A percentile compares a stretch with the other conserved stretches of the same genome.
These are phyloP conservation scores for Diuraphis noxia DNA, from an alignment of 1,140 invertebrate species.

Conservation along the genomic window DNA sequence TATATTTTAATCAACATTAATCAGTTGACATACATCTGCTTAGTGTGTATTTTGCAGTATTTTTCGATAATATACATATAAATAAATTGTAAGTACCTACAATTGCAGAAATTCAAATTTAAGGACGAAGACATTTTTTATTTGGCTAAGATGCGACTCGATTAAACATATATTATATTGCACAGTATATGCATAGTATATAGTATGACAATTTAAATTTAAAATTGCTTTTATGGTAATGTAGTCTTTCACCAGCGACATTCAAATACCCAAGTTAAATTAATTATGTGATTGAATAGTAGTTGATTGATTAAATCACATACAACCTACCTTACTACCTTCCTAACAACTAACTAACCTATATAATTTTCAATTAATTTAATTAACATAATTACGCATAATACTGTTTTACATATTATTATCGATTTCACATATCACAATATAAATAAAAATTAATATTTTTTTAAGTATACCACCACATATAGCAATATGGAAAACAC, in stretches of 20 bases:
- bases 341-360: background rate
- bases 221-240: too few species aligned
- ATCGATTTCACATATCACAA: background rate
- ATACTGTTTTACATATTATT: background rate
- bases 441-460: background rate
- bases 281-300: background rate
- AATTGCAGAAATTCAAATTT: too few species aligned
- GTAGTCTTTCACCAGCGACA: background rate
- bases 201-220: too few species aligned
- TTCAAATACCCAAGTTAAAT: background rate
- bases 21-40: background rate
- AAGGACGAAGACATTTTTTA: too few species aligned
- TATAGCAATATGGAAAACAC: background rate
- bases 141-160: too few species aligned
- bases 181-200: too few species aligned
- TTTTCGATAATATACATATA: background rate
- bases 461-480: background rate
- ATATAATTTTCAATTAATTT: background rate
- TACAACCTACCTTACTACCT: background rate
- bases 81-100: too few species aligned
- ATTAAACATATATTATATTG: too few species aligned
- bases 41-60: background rate
- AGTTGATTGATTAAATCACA: background rate
- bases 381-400: background rate
- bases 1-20: slow-evolving; percentile 7